These are phyloP conservation scores for Odontocolon sp. DNA, from an alignment of 2,888 invertebrate species.

Conservation along the genomic window DNA sequence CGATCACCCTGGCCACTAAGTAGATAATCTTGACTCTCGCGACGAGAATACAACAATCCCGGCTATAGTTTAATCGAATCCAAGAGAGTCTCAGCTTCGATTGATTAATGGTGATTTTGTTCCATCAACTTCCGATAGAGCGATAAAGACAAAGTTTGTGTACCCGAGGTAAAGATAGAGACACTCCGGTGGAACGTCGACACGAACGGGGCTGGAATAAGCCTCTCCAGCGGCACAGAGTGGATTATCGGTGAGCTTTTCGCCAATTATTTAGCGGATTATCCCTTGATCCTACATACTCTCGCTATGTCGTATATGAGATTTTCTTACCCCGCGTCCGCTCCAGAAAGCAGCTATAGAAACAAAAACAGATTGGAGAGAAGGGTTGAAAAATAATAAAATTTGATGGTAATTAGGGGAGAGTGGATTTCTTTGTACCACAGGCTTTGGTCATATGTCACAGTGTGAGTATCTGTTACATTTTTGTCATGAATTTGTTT, in stretches of 20 bases:
- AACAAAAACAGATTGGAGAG: too few species aligned
- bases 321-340: constrained; percentile 10
- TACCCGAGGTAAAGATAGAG: constrained; percentile 9
- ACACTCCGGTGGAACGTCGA: constrained; percentile 38
- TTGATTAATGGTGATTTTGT: constrained; percentile 40
- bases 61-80: constrained; percentile 13
- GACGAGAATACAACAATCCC: constrained; percentile 9
- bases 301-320: constrained; percentile 45
- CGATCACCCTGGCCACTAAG: constrained; percentile 17
- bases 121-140: constrained; percentile 33
- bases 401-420: too few species aligned
- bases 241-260: constrained; percentile 45
- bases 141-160: constrained; percentile 31
- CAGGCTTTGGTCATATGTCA: too few species aligned
- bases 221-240: constrained; percentile 21
- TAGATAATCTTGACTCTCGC: constrained; percentile 26
- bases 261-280: constrained; percentile 41
- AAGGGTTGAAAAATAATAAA: too few species aligned
- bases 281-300: constrained; percentile 14
- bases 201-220: constrained; percentile 19
- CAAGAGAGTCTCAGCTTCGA: constrained; percentile 10
- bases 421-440: too few species aligned
- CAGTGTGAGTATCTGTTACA: too few species aligned
- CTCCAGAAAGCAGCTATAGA: too few species aligned
- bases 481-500: too few species aligned